Percentiles rank a stretch among this genome's conserved stretches.
Evolutionary conservation across 2,888 invertebrate genomes (phyloP).

Genomic region (Eupsilia transversa): DNA sequence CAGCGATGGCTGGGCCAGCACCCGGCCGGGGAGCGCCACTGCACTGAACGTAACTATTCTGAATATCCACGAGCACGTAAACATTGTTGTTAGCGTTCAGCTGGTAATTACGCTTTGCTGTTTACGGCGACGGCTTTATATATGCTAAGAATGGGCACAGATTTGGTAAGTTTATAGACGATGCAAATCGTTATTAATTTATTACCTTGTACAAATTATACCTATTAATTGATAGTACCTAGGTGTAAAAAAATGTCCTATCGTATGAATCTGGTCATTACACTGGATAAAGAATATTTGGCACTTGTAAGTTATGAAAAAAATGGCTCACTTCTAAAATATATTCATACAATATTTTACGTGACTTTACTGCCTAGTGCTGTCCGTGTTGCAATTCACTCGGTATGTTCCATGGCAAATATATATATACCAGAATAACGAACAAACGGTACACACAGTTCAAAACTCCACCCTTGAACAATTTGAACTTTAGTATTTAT

Average conservation of each 20-base stretch:
- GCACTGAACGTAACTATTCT: slow-evolving; percentile 75
- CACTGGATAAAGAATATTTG: background rate
- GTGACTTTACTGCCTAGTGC: background rate
- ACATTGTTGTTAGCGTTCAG: slow-evolving; percentile 78
- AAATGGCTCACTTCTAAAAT: background rate
- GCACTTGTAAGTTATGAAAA: background rate
- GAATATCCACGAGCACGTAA: slow-evolving; percentile 77
- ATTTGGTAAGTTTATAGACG: slow-evolving; percentile 43
- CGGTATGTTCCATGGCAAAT: background rate
- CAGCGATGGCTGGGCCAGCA: slow-evolving; percentile 30
- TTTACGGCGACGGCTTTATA: slow-evolving; percentile 67
- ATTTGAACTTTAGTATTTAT: background rate
- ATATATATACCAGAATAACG: background rate
- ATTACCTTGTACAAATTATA: background rate
- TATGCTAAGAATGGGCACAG: slow-evolving; percentile 49
- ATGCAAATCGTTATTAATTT: slow-evolving; percentile 17
- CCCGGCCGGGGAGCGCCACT: slow-evolving; percentile 35
- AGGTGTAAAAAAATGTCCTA: background rate
- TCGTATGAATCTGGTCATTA: background rate
- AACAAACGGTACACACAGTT: background rate
- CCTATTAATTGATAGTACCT: background rate
- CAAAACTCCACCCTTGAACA: background rate
- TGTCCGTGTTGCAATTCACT: background rate
- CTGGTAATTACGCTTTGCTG: slow-evolving; percentile 74
- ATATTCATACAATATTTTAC: background rate